These are phyloP conservation scores for Dynastes hyllus DNA, from an alignment of 2,888 invertebrate genomes.

Conservation along the genomic window DNA sequence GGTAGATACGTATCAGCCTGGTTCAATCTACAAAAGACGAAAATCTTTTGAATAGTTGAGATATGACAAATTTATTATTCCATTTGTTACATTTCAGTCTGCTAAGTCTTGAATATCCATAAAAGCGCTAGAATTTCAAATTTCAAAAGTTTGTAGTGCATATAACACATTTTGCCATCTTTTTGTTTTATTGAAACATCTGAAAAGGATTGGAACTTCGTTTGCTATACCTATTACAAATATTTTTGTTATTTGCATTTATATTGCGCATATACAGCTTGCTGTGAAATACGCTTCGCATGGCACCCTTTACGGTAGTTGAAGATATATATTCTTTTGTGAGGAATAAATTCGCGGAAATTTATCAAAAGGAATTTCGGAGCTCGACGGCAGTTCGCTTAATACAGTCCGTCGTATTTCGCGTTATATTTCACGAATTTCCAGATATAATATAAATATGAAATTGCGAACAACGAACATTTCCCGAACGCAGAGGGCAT, in stretches of 20 bases:
- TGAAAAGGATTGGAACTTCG: neutral
- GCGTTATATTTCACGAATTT: conserved; percentile 31
- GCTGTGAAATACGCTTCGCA: conserved; percentile 13
- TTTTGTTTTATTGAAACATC: no score
- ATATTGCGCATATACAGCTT: conserved; percentile 1
- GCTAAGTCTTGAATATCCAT: no score
- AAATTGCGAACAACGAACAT: conserved; percentile 30
- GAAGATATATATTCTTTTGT: conserved; percentile 33
- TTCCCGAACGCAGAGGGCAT: neutral
- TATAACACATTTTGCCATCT: no score
- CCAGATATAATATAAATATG: conserved; percentile 27
- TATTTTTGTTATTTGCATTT: conserved; percentile 18
- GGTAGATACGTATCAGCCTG: no score
- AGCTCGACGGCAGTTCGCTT: conserved; percentile 1
- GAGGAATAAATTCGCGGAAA: conserved; percentile 23
- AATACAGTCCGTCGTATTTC: conserved; percentile 17
- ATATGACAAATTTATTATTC: no score
- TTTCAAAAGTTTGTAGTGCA: no score
- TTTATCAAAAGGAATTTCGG: conserved; percentile 41
- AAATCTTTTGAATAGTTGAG: no score
- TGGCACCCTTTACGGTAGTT: conserved; percentile 5
- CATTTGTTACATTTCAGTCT: no score
- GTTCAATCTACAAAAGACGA: no score
- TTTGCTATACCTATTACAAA: neutral
- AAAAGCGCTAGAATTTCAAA: no score